Evolutionary conservation across 2,888 invertebrate species (phyloP), one percentile per base, ranked within the genome.

Genomic region (Scelioninae gen. 1): DNA sequence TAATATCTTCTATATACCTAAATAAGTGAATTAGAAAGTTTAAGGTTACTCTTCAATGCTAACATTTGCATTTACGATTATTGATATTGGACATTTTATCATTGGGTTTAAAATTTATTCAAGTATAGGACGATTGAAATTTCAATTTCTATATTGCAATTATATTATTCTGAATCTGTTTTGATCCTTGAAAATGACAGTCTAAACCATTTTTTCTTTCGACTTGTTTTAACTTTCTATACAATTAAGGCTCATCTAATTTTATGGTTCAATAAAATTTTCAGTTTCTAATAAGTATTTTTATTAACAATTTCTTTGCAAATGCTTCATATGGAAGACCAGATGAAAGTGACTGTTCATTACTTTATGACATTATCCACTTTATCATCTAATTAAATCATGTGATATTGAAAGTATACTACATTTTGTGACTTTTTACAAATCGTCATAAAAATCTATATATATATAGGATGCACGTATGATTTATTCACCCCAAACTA

Each of bases 241-340:
- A 63, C 47, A 34, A 34, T 16, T 63, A 63, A 34, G 6, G 6
- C 11, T 49, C 10, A 5, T 31, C 9, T 31, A 11, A 31, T 3
- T 63, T 49, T 49, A 63, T 16, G 63, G 15, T 71, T 60, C 51
- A 34, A 60, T 51, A 40, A 68, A 68, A 74, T 31, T 62, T 55
- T 15, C 40, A 68, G 71, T 79, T 66, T 31, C 56, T 63, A 38
- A 66, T 62, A 11, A 9, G 15, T n/a, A 40, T 43, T 32, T 51
- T 32, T 31, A 65, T 31, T 29, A 31, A 60, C 7, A 60, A 58
- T 58, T 23, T 40, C 23, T 40, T 58, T 38, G 13, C 38, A 16
- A 40, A 23, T 16, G n/a, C 11, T 11, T 23, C 23, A 11, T 32
- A 5, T 16, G 11, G 40, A 40, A 1, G 23, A 40, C 10, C 13